phyloP scores from a whole-genome alignment of 1,140 invertebrate genomes.

The Lepidurus apus region DNA sequence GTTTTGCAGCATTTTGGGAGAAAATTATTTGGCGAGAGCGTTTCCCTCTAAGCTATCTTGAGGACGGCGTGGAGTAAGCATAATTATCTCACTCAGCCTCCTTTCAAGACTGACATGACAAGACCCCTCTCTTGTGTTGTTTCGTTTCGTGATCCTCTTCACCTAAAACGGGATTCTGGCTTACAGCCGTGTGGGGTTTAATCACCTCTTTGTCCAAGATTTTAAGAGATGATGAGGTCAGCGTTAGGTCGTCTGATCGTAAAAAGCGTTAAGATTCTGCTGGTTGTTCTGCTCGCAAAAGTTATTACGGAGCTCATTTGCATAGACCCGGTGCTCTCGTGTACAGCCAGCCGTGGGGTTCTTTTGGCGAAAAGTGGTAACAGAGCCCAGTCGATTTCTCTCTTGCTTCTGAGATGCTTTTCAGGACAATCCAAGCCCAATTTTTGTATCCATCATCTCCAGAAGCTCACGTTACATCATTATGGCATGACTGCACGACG shows the following conservation, averaged over 20 bases:
- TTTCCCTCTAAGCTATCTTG: not conserved
- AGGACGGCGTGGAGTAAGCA: not conserved
- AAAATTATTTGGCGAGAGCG: not conserved
- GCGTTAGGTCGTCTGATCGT: not conserved
- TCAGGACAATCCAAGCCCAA: not conserved
- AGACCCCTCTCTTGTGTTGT: not conserved
- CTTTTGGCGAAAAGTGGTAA: too few relatives aligned
- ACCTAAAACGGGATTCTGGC: not conserved
- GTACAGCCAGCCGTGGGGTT: too few relatives aligned
- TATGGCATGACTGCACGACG: not conserved
- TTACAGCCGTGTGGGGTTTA: not conserved
- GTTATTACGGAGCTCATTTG: too few relatives aligned
- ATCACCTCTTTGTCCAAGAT: not conserved
- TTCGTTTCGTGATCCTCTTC: not conserved
- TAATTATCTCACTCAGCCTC: slow-evolving; percentile 2
- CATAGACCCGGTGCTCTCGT: too few relatives aligned
- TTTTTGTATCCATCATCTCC: not conserved
- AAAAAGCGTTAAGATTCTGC: not conserved
- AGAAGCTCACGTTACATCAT: not conserved
- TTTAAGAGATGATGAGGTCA: slow-evolving; percentile 5
- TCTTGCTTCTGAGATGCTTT: not conserved
- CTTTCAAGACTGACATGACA: not conserved
- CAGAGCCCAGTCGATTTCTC: too few relatives aligned
- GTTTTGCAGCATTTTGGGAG: not conserved
- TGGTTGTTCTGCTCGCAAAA: not conserved